Percentiles rank a stretch among this genome's conserved stretches.
These are phyloP conservation scores for Apodemia zela DNA, from an alignment of 2,888 invertebrate species.

Conservation along the genomic window DNA sequence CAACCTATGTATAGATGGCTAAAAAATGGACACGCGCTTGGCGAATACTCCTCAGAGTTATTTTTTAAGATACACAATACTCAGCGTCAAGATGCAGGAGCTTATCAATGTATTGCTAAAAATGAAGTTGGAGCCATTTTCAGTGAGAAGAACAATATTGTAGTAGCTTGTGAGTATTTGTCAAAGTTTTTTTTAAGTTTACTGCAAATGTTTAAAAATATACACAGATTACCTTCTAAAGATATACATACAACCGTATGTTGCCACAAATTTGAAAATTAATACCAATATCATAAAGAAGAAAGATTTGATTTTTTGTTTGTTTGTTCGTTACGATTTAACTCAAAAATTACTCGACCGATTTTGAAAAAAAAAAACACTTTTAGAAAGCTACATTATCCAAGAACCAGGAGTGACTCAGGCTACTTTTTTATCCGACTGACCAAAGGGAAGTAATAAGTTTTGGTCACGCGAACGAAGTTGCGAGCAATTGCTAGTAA, in stretches of 20 bases:
- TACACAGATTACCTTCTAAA: neutral
- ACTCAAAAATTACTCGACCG: too few relatives aligned
- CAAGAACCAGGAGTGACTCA: too few relatives aligned
- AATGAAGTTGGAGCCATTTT: constrained; percentile 96
- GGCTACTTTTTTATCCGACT: too few relatives aligned
- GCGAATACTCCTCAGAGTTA: constrained; percentile 89
- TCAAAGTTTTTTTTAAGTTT: neutral
- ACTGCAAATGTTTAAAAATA: neutral
- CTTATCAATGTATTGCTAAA: constrained; percentile 94
- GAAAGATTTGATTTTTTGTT: too few relatives aligned
- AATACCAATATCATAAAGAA: too few relatives aligned
- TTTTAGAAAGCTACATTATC: too few relatives aligned
- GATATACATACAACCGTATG: neutral
- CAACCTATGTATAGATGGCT: constrained; percentile 95
- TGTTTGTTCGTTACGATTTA: too few relatives aligned
- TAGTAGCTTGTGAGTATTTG: constrained; percentile 92
- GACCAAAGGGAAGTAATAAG: too few relatives aligned
- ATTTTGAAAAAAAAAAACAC: too few relatives aligned
- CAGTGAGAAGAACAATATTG: constrained; percentile 93
- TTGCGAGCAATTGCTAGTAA: too few relatives aligned
- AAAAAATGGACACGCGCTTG: constrained; percentile 90
- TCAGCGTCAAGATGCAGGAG: constrained; percentile 90
- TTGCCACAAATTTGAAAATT: too few relatives aligned
- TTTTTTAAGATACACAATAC: constrained; percentile 92
- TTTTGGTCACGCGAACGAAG: too few relatives aligned